Evolutionary conservation across 35 echinoderm and acorn worm genomes (phyloP).

Genomic region (Diadema setosum): DNA sequence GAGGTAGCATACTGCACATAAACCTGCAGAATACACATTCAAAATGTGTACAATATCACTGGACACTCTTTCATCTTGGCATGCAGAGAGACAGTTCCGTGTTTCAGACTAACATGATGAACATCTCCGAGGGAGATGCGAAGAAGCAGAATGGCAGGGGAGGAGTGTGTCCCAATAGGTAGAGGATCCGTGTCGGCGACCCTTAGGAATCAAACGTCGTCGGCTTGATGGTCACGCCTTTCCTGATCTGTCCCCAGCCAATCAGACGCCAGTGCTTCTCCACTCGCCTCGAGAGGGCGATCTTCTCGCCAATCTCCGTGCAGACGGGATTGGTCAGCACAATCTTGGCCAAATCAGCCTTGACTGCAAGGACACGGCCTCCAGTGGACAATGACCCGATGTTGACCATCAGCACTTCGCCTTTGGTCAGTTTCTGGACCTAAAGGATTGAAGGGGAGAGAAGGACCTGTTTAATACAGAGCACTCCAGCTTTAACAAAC

Average conservation of each 20-base stretch:
- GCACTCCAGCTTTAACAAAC: too few species aligned
- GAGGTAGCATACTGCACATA: too few species aligned
- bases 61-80: too few species aligned
- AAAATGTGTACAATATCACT: too few species aligned
- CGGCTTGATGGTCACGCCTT: conserved; percentile 95
- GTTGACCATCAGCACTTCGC: conserved; percentile 97
- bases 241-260: conserved; percentile 96
- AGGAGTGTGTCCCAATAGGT: too few species aligned
- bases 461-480: too few species aligned
- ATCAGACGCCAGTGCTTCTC: conserved; percentile 99
- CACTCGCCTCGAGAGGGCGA: conserved; percentile 90
- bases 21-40: too few species aligned
- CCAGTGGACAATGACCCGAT: conserved; percentile 96
- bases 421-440: conserved; percentile 95
- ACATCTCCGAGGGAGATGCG: too few species aligned
- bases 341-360: conserved; percentile 98
- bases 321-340: conserved; percentile 97
- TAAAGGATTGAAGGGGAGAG: background rate
- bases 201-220: conserved; percentile 36
- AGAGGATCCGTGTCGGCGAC: too few species aligned
- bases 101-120: too few species aligned
- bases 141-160: too few species aligned
- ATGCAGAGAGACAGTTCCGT: too few species aligned
- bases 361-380: conserved; percentile 89
- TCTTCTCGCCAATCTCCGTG: conserved; percentile 96